Evolutionary conservation across 2,113 vertebrate species (phyloP), one percentile per base, ranked within the genome.

Genomic region (Brachypodius melanocephalos): DNA sequence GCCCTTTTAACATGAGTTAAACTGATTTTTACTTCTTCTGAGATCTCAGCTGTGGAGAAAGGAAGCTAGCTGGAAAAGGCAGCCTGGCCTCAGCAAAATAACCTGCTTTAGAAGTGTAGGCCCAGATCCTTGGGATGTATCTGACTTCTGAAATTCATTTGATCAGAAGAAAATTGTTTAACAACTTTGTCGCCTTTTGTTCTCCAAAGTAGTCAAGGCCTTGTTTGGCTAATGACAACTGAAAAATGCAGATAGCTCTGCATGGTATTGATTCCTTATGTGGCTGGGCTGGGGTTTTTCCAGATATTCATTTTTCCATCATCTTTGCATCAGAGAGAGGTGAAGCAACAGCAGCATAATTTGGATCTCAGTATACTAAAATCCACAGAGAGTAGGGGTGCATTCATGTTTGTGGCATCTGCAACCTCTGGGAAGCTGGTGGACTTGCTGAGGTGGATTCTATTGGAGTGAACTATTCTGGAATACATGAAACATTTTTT

Each of bases 1-100:
- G 43, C 28, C 82, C 63, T 93, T 93, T 84, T 77, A 94, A 71
- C 52, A 28, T 28, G 43, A 88, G 40, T 73, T 94, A 88, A 86
- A 90, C 59, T 51, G 29, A 51, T 36, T 62, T 75, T 76, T 59
- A 28, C 74, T 83, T 40, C 52, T 90, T 79, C 54, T 63, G 48
- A 46, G 45, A 21, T 54, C 71, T 80, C 55, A 51, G 24, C 43
- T 77, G n/a, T 51, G 59, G 40, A 91, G 82, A 83, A 79, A 73
- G 54, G n/a, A 82, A 75, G 52, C n/a, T 75, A 65, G 51, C 46
- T 87, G 58, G 49, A 61, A 81, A 82, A 93, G 58, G 66, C 69
- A 93, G 51, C 18, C 49, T 67, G 72, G 55, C 48, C 65, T 90
- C n/a, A 67, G 31, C 10, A 22, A 93, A 83, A 81, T 57, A 92